Percentiles rank a stretch among this genome's conserved stretches.
Conservation (phyloP, 92 coral and sea anemone species). For the Epizoanthus illoricatus region DNA sequence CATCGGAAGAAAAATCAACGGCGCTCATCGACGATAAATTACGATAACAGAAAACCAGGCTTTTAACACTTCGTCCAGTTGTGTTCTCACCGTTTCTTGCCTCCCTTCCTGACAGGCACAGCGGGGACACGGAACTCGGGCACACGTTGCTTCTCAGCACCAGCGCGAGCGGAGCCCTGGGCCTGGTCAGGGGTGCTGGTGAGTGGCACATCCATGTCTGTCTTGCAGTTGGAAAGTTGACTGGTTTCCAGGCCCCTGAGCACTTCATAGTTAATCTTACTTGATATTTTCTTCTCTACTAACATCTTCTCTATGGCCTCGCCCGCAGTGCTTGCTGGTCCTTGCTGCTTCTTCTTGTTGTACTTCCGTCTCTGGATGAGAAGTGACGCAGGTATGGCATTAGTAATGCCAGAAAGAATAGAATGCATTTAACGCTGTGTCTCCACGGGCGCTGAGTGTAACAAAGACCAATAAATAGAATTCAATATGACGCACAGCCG, state of each 20-base stretch:
- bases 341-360: conserved; percentile 68
- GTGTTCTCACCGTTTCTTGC: conserved; percentile 64
- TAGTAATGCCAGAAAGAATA: not conserved
- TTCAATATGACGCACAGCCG: too few relatives aligned
- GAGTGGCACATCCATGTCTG: conserved; percentile 32
- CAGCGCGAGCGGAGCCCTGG: conserved; percentile 43
- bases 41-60: not conserved
- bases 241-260: conserved; percentile 87
- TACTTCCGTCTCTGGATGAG: conserved; percentile 76
- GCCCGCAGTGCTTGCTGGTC: conserved; percentile 88
- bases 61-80: too few relatives aligned
- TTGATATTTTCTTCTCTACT: conserved; percentile 94
- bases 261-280: conserved; percentile 96
- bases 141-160: not conserved
- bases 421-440: not conserved
- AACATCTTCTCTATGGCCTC: conserved; percentile 99
- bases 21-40: too few relatives aligned
- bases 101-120: conserved; percentile 70
- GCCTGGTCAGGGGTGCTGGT: conserved; percentile 48
- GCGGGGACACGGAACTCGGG: conserved; percentile 72
- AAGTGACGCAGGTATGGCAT: too few relatives aligned
- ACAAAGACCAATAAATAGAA: too few relatives aligned
- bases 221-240: conserved; percentile 43
- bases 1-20: not conserved
- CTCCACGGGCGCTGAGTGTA: too few relatives aligned